These are phyloP conservation scores for Hippocampus guttulatus DNA, from an alignment of 2,113 vertebrate genomes.

Conservation along the genomic window DNA sequence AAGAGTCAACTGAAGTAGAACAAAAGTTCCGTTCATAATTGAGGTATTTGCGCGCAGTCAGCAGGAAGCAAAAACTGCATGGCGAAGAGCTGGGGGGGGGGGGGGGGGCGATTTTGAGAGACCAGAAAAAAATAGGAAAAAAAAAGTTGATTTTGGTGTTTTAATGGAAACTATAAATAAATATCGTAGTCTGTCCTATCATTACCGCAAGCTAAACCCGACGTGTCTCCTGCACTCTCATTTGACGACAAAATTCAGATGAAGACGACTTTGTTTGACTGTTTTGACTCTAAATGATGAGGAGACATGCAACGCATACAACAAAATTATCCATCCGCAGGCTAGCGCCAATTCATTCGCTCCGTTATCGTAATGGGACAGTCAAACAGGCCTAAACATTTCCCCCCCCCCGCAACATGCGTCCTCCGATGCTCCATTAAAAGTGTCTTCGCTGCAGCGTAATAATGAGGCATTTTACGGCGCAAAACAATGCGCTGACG, in stretches of 20 bases:
- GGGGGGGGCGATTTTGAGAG: no score
- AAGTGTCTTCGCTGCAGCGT: not conserved
- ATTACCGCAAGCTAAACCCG: not conserved
- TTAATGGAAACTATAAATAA: conserved; percentile 1
- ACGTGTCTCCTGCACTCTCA: not conserved
- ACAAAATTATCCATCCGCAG: not conserved
- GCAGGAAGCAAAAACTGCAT: conserved; percentile 3
- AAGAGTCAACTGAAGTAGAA: not conserved
- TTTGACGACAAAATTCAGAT: not conserved
- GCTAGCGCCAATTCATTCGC: not conserved
- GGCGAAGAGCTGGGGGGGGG: no score
- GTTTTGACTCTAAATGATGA: not conserved
- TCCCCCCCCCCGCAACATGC: not conserved
- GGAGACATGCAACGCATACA: not conserved
- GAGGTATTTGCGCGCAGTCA: not conserved
- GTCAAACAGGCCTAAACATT: not conserved
- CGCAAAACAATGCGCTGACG: not conserved
- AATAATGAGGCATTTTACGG: not conserved
- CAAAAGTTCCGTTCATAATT: not conserved
- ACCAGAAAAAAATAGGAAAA: not conserved
- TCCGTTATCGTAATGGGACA: not conserved
- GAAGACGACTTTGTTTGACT: not conserved
- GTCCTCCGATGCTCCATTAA: not conserved
- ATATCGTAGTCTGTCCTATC: not conserved
- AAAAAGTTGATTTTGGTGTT: not conserved